Percentiles rank a stretch among this genome's conserved stretches.
phyloP scores from a whole-genome alignment of 2,113 vertebrate species.

The Apus apus region DNA sequence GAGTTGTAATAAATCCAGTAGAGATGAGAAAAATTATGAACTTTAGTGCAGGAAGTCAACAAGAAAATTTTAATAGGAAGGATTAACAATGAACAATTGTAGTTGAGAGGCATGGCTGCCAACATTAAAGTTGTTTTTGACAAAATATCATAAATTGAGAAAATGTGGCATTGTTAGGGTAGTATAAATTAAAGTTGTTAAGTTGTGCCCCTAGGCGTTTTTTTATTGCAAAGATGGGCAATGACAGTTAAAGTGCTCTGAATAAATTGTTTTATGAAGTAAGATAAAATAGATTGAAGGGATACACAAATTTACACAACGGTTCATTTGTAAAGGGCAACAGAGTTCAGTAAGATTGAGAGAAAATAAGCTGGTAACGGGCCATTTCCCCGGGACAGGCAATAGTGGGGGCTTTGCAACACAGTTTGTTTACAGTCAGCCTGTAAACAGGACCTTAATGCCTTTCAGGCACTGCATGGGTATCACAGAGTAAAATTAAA shows the following conservation, averaged over 20 bases:
- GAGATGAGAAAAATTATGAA: neutral
- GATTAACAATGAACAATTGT: neutral
- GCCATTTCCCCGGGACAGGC: neutral
- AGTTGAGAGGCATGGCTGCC: neutral
- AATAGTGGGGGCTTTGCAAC: neutral
- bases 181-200: conserved; percentile 32
- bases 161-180: conserved; percentile 10
- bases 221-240: neutral
- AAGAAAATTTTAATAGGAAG: neutral
- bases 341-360: conserved; percentile 15
- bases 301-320: conserved; percentile 4
- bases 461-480: neutral
- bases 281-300: conserved; percentile 17
- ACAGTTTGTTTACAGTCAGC: neutral
- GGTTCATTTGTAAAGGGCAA: conserved; percentile 16
- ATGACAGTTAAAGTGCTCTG: neutral
- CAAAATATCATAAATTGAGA: neutral
- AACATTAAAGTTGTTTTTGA: neutral
- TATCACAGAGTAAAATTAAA: neutral
- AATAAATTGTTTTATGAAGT: conserved; percentile 12
- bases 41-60: neutral
- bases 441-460: neutral
- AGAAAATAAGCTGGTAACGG: conserved; percentile 3
- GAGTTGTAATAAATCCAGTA: neutral
- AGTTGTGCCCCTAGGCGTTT: neutral